phyloP scores from a whole-genome alignment of 2,797 vertebrate species.

The Odontamblyopus rebecca region DNA sequence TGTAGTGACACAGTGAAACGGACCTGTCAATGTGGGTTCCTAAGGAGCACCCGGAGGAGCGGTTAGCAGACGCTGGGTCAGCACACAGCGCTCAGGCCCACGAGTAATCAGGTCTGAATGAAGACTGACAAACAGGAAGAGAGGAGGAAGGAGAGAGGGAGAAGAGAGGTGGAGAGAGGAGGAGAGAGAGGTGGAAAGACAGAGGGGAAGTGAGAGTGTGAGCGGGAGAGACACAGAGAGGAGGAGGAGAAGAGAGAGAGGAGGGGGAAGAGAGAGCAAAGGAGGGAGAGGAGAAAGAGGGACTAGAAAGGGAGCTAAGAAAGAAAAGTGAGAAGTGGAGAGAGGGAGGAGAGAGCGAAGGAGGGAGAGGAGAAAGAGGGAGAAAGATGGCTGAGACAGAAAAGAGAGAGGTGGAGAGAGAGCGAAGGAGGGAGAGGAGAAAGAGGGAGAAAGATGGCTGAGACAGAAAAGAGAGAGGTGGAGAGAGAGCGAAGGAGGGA shows the following conservation, averaged over 20 bases:
- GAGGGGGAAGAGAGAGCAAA: too few relatives aligned
- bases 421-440: too few relatives aligned
- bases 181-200: too few relatives aligned
- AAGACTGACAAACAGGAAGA: constrained; percentile 23
- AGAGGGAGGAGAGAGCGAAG: too few relatives aligned
- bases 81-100: constrained; percentile 12
- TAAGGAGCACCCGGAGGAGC: constrained; percentile 18
- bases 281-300: too few relatives aligned
- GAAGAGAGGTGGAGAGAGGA: too few relatives aligned
- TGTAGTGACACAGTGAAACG: constrained; percentile 11
- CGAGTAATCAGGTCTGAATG: constrained; percentile 21
- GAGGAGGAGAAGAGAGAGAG: neutral
- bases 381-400: too few relatives aligned
- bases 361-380: neutral
- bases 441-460: neutral
- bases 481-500: neutral
- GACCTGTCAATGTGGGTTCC: constrained; percentile 43
- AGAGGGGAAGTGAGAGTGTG: neutral
- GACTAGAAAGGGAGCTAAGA: too few relatives aligned
- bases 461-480: neutral
- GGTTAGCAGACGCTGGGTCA: constrained; percentile 36
- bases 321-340: too few relatives aligned
- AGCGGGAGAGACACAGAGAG: too few relatives aligned
- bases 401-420: neutral
- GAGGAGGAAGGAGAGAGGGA: neutral